Conservation (phyloP, 2,888 invertebrate species). For the Masnerella sp. region DNA sequence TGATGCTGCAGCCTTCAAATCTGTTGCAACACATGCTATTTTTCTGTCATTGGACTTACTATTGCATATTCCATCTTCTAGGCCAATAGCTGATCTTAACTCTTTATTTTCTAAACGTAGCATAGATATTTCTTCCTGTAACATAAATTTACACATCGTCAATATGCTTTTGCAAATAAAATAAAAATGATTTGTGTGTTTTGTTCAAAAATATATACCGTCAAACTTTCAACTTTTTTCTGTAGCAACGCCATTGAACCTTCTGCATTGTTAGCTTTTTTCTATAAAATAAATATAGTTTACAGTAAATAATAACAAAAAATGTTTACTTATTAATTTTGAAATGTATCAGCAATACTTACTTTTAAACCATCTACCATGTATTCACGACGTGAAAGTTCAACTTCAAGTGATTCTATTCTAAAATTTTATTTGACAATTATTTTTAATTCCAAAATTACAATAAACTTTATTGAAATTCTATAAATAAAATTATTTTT, state of each 20-base stretch:
- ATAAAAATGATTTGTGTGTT: too few relatives aligned
- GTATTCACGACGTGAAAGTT: slow-evolving; percentile 80
- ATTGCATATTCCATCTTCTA: slow-evolving; percentile 74
- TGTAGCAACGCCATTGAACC: slow-evolving; percentile 82
- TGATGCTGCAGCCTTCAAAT: slow-evolving; percentile 82
- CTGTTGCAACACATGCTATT: slow-evolving; percentile 80
- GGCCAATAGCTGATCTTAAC: slow-evolving; percentile 78
- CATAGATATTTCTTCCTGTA: slow-evolving; percentile 78
- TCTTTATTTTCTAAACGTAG: slow-evolving; percentile 80
- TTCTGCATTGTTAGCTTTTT: slow-evolving; percentile 82
- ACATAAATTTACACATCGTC: background rate
- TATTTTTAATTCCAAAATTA: too few relatives aligned
- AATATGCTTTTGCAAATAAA: background rate
- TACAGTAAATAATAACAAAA: too few relatives aligned
- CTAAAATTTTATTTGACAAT: slow-evolving; percentile 68
- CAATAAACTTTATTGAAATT: background rate
- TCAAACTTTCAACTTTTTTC: slow-evolving; percentile 84
- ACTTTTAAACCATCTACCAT: slow-evolving; percentile 81
- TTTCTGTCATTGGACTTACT: slow-evolving; percentile 71
- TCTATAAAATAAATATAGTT: slow-evolving; percentile 79
- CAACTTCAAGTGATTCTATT: slow-evolving; percentile 79
- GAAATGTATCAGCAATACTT: too few relatives aligned
- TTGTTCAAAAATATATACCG: slow-evolving; percentile 78
- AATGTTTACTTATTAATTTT: too few relatives aligned
- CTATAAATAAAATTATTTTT: background rate